A percentile compares a stretch with the other conserved stretches of the same genome.
These are phyloP conservation scores for Linyphia triangularis DNA, from an alignment of 2,888 invertebrate species.

Conservation along the genomic window DNA sequence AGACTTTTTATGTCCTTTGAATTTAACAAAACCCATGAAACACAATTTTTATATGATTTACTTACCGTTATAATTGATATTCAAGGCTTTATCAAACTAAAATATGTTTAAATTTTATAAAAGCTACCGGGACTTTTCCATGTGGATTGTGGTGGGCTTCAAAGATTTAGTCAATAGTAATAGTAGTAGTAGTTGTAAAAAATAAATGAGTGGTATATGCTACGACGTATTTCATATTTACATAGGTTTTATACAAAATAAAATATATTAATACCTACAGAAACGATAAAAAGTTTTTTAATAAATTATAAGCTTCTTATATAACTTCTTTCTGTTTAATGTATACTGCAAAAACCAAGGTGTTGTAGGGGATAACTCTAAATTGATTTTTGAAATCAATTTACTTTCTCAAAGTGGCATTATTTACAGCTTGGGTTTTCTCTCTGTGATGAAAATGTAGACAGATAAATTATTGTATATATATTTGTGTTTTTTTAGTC, in stretches of 20 bases:
- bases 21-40: too few species aligned
- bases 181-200: background rate
- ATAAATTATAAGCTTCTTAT: too few species aligned
- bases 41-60: background rate
- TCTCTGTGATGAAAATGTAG: conserved; percentile 15
- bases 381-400: background rate
- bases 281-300: too few species aligned
- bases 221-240: too few species aligned
- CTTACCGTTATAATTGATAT: background rate
- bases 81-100: background rate
- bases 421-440: background rate
- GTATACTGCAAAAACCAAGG: too few species aligned
- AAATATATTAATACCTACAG: too few species aligned
- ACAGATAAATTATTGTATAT: conserved; percentile 18
- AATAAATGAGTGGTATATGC: too few species aligned
- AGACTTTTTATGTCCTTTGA: background rate
- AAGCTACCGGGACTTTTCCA: background rate
- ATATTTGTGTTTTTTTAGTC: conserved; percentile 1
- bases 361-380: too few species aligned
- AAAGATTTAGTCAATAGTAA: too few species aligned
- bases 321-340: too few species aligned
- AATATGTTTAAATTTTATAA: background rate
- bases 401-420: background rate
- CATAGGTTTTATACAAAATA: too few species aligned
- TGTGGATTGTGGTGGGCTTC: too few species aligned